These are phyloP conservation scores for Dexiosoma caninum DNA, from an alignment of 2,888 invertebrate species.

Conservation along the genomic window DNA sequence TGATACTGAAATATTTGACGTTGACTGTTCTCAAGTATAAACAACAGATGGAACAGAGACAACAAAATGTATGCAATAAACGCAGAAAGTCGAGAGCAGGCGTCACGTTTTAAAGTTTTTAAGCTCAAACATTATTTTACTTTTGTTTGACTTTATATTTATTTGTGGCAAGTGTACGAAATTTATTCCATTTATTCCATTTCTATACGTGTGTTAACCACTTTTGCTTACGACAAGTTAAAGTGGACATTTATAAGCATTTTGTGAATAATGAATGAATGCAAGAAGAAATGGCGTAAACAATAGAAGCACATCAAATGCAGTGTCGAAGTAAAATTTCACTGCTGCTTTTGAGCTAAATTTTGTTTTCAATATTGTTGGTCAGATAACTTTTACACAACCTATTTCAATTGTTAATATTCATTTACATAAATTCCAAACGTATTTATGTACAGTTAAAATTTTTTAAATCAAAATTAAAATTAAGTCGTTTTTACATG, in stretches of 20 bases:
- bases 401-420: no score
- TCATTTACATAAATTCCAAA: no score
- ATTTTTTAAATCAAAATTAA: no score
- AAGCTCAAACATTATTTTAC: background rate
- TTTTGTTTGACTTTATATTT: background rate
- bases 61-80: background rate
- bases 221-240: background rate
- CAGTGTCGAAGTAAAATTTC: no score
- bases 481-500: no score
- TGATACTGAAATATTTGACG: constrained; percentile 23
- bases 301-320: no score
- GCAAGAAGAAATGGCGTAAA: no score
- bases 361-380: no score
- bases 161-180: background rate
- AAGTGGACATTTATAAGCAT: constrained; percentile 32
- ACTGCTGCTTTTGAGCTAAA: no score
- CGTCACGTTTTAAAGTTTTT: constrained; percentile 26
- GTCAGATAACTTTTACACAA: no score
- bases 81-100: background rate
- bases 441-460: no score
- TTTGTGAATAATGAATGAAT: constrained; percentile 4
- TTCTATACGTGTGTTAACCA: background rate
- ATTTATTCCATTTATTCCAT: background rate
- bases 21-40: constrained; percentile 12
- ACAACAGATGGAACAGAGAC: background rate